Conservation (phyloP, 2,888 invertebrate genomes). For the Harmothoe impar region DNA sequence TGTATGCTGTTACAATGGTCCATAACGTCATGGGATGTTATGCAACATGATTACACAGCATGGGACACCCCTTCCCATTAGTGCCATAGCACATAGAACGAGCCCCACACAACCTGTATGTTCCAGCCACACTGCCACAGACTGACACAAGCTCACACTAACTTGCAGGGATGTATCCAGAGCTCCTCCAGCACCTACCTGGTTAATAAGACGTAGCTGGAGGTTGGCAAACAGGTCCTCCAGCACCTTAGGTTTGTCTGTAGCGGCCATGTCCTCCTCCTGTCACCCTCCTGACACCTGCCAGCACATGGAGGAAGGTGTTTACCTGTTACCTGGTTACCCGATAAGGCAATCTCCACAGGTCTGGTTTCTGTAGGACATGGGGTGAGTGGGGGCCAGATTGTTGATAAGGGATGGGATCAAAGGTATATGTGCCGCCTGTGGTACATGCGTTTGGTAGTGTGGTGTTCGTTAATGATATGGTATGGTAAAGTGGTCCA, state of each 20-base stretch:
- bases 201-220: background rate
- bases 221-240: constrained; percentile 7
- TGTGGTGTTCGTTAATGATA: no score
- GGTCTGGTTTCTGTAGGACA: background rate
- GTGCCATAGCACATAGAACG: no score
- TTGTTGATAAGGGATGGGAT: background rate
- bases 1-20: no score
- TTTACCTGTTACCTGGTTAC: background rate
- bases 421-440: background rate
- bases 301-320: background rate
- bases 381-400: background rate
- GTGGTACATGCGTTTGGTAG: background rate
- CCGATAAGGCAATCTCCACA: background rate
- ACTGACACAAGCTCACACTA: no score
- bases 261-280: background rate
- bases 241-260: background rate
- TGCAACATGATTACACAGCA: no score
- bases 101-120: no score
- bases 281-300: background rate
- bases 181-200: background rate
- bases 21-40: no score
- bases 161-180: no score
- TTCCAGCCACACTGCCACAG: no score
- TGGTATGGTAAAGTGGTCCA: no score
- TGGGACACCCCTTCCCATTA: no score